These are phyloP conservation scores for Acanthococcus lagerstroemiae DNA, from an alignment of 2,888 invertebrate species.

Conservation along the genomic window DNA sequence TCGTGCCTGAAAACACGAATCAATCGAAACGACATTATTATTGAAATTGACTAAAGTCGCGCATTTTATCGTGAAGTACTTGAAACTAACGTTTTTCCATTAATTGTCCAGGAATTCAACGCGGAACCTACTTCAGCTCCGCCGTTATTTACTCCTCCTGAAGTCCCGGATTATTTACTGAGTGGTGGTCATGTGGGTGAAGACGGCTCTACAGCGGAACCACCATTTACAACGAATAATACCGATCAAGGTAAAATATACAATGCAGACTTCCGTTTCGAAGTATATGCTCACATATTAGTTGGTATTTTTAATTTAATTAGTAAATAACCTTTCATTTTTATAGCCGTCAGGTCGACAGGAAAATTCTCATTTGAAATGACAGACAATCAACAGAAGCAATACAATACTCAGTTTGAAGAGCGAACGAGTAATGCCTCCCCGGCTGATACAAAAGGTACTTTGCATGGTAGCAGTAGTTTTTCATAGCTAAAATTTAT, in stretches of 20 bases:
- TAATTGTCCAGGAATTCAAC: no score
- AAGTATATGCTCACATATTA: slow-evolving; percentile 45
- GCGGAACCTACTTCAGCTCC: slow-evolving; percentile 48
- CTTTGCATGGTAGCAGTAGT: no score
- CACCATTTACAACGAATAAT: no score
- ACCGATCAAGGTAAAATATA: neutral
- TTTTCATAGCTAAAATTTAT: no score
- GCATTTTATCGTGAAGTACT: no score
- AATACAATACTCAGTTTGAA: slow-evolving; percentile 61
- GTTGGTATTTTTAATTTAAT: no score
- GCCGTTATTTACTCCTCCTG: slow-evolving; percentile 66
- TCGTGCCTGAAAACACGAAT: no score
- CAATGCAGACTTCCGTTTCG: slow-evolving; percentile 46
- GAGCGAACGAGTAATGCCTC: no score
- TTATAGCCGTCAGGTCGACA: slow-evolving; percentile 30
- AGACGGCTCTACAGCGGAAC: neutral
- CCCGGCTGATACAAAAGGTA: no score
- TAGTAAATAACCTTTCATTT: neutral
- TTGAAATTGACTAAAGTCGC: no score
- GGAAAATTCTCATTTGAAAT: slow-evolving; percentile 49
- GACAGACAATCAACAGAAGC: slow-evolving; percentile 58
- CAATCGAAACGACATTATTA: no score
- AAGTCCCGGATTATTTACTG: slow-evolving; percentile 44
- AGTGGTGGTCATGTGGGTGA: neutral
- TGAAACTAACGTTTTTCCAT: no score